Base-by-base conservation (phyloP, 2,888 invertebrate genomes). In the Ptilodon capucinus region DNA sequence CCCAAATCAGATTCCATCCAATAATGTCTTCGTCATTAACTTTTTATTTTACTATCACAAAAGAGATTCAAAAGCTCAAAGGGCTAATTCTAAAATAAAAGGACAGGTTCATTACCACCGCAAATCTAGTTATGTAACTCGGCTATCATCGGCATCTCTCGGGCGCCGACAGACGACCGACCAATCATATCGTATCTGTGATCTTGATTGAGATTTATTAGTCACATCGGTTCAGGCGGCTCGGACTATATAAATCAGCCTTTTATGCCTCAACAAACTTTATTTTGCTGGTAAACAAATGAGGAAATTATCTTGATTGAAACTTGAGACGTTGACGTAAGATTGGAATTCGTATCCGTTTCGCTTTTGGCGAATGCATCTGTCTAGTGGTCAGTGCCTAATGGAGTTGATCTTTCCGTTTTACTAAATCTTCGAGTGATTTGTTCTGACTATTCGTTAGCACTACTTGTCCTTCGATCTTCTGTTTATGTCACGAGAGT, bases 131-230 rank as follows among this genome's bases (percentile, higher is more conserved):
- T 81, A 78, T 75, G 79, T 79, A 74, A 79, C 60, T 48, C 55
- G 51, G 62, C 57, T 72, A 74, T 75, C 72, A 62, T 61, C 60
- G 64, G 71, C 70, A 75, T 76, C 75, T 71, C 49, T 45, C 49
- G 67, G 72, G 64, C 76, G 81, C 83, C 82, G 82, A 85, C 83
- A 84, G 75, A 76, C 72, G 73, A 70, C 64, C 81, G 68, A 70
- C 68, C 74, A 71, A 68, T 69, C 74, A 74, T 76, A 86, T 85
- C 84, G 74, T 77, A 78, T 81, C 84, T 70, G 64, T 60, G 70
- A 88, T 88, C 88, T 86, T 87, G 88, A 88, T 88, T 85, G 81
- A 88, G 87, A 88, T 88, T 88, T 88, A 88, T 88, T 85, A 72
- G 82, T 72, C 79, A 72, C 73, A 81, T 76, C 77, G 74, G 66